phyloP scores from a whole-genome alignment of 1,140 invertebrate species.

The Camponotus vicinus region DNA sequence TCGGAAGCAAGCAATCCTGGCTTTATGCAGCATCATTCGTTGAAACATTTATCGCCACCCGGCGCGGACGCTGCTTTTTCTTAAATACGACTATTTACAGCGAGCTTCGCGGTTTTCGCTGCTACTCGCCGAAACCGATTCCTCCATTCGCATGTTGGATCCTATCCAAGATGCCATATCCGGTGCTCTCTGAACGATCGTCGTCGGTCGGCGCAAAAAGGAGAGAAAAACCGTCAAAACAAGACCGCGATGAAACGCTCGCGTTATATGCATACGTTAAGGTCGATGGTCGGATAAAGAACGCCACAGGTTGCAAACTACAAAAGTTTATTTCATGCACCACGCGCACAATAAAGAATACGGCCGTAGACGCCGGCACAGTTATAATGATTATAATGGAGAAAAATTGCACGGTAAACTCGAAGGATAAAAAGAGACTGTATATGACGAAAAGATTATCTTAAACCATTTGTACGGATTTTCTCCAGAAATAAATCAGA shows the following conservation, averaged over 20 bases:
- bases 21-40: slow-evolving; percentile 8
- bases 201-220: slow-evolving; percentile 40
- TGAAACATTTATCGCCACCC: slow-evolving; percentile 38
- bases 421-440: not conserved
- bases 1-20: not conserved
- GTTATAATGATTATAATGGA: not conserved
- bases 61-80: slow-evolving; percentile 22
- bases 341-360: slow-evolving; percentile 40
- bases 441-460: not conserved
- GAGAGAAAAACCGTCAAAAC: not conserved
- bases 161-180: slow-evolving; percentile 34
- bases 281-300: slow-evolving; percentile 44
- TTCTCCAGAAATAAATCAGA: not conserved
- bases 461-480: not conserved
- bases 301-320: slow-evolving; percentile 59
- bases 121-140: slow-evolving; percentile 26
- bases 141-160: slow-evolving; percentile 32
- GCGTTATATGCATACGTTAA: slow-evolving; percentile 27
- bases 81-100: slow-evolving; percentile 61
- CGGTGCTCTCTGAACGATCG: slow-evolving; percentile 23
- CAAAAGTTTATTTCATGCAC: slow-evolving; percentile 51
- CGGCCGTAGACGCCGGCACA: not conserved
- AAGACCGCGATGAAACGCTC: slow-evolving; percentile 36
- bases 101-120: slow-evolving; percentile 48
- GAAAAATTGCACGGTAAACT: slow-evolving; percentile 24